phyloP scores from a whole-genome alignment of 2,888 invertebrate genomes.

The Tryphoninae sp. region DNA sequence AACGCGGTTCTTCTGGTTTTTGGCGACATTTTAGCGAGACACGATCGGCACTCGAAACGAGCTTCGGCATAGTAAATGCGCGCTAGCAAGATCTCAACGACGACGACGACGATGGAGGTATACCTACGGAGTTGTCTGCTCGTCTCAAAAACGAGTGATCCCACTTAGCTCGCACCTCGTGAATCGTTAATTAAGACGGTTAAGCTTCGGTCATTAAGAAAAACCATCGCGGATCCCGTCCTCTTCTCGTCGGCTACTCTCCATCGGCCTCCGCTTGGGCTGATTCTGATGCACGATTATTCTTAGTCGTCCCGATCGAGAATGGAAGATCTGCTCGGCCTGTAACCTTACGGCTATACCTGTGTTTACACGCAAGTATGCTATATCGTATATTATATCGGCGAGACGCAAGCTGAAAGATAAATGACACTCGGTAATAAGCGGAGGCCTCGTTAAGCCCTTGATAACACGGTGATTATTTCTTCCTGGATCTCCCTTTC shows the following conservation, averaged over 20 bases:
- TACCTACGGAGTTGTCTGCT: constrained; percentile 41
- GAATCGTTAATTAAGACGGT: constrained; percentile 66
- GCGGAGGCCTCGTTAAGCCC: constrained; percentile 71
- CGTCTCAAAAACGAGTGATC: constrained; percentile 50
- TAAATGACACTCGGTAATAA: constrained; percentile 72
- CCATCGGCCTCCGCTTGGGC: background rate
- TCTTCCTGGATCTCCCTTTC: constrained; percentile 61
- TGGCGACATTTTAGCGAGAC: constrained; percentile 40
- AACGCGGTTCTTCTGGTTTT: constrained; percentile 42
- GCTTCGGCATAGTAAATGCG: background rate
- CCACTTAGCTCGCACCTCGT: constrained; percentile 64
- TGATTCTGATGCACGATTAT: constrained; percentile 37
- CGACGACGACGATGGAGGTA: constrained; percentile 32
- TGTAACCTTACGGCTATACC: constrained; percentile 15
- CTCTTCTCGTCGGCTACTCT: constrained; percentile 19
- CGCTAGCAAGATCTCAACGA: background rate
- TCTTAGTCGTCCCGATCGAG: constrained; percentile 14
- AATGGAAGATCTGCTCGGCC: constrained; percentile 23
- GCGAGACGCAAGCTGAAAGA: constrained; percentile 53
- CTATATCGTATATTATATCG: constrained; percentile 14
- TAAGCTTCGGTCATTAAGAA: constrained; percentile 62
- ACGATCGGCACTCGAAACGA: constrained; percentile 50
- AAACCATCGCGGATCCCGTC: constrained; percentile 44
- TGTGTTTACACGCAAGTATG: background rate
- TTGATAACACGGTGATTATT: constrained; percentile 74